These are phyloP conservation scores for Chaetodon trifascialis DNA, from an alignment of 2,113 vertebrate species.

Conservation along the genomic window DNA sequence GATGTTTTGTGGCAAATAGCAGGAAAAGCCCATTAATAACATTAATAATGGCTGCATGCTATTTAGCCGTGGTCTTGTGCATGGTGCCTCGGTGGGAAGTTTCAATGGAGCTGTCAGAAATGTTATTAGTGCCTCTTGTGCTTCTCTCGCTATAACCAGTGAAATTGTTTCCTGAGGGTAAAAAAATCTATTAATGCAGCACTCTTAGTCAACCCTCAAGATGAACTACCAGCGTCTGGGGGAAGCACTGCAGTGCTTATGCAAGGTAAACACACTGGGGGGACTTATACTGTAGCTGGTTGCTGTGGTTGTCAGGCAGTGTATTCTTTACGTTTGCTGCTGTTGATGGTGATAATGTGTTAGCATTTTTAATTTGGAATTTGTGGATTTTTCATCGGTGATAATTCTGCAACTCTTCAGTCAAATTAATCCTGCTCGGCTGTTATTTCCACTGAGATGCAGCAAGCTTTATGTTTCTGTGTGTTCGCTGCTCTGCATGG, in stretches of 20 bases:
- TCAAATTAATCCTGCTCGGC: background rate
- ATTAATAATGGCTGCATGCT: background rate
- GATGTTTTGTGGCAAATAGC: background rate
- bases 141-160: background rate
- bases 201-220: background rate
- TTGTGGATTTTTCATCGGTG: background rate
- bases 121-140: background rate
- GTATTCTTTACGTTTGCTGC: slow-evolving; percentile 5
- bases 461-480: background rate
- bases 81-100: background rate
- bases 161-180: background rate
- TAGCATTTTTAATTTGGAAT: background rate
- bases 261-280: background rate
- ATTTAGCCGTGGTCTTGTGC: background rate
- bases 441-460: background rate
- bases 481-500: slow-evolving; percentile 37
- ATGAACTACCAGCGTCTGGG: background rate
- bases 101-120: background rate
- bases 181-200: background rate
- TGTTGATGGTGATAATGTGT: background rate
- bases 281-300: background rate
- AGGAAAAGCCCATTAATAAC: slow-evolving; percentile 13
- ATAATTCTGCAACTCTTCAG: background rate
- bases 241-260: background rate
- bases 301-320: background rate